phyloP scores from a whole-genome alignment of 2,113 vertebrate species.

The Eidolon helvum region DNA sequence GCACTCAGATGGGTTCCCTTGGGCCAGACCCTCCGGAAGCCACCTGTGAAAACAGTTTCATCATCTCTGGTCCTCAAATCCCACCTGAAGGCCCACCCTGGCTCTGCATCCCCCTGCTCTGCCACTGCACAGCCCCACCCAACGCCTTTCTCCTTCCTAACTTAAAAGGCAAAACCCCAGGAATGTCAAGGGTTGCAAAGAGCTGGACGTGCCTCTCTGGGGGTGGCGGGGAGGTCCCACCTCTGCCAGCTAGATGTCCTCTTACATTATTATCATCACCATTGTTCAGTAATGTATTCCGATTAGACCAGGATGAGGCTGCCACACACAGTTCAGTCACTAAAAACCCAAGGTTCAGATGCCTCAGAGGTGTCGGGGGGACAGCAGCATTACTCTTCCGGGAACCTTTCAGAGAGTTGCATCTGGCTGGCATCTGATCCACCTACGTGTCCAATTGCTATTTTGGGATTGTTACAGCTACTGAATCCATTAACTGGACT shows the following conservation, averaged over 20 bases:
- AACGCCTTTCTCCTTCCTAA: not conserved
- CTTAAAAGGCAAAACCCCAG: not conserved
- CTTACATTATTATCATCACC: accelerated
- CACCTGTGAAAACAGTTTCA: not conserved
- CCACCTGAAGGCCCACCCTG: accelerated
- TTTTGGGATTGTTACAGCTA: slow-evolving; percentile 38
- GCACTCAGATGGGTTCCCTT: too few relatives aligned
- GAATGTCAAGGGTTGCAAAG: not conserved
- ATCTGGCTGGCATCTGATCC: not conserved
- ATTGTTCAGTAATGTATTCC: accelerated
- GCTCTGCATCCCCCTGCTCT: accelerated
- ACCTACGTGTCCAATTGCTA: not conserved
- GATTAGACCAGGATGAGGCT: accelerated
- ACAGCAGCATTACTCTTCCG: accelerated
- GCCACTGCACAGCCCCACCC: not conserved
- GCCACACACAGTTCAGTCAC: not conserved
- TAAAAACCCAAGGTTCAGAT: not conserved
- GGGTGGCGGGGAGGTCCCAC: not conserved
- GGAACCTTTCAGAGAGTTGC: not conserved
- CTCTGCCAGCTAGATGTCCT: not conserved
- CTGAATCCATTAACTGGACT: slow-evolving; percentile 48
- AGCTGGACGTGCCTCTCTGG: not conserved
- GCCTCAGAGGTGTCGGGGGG: not conserved
- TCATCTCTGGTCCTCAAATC: not conserved
- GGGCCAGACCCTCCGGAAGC: not conserved